These are phyloP conservation scores for Spondyliosoma cantharus DNA, from an alignment of 2,797 vertebrate genomes.

Conservation along the genomic window DNA sequence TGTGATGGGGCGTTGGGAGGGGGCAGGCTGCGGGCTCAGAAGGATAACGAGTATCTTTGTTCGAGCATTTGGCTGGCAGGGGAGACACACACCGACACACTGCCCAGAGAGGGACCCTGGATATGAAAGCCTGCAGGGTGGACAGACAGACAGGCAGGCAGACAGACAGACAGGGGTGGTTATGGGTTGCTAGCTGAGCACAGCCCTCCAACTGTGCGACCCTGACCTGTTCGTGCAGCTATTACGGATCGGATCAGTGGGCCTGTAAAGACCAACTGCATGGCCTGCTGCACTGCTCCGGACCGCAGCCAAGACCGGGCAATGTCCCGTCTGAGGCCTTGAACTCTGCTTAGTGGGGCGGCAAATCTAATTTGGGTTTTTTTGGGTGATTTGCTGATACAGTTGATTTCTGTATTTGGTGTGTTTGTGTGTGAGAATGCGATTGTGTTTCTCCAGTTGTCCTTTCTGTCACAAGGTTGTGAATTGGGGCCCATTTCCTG, in stretches of 20 bases:
- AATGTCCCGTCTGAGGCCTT: conserved; percentile 28
- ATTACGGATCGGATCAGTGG: conserved; percentile 68
- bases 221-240: conserved; percentile 54
- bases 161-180: conserved; percentile 35
- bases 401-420: conserved; percentile 35
- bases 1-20: conserved; percentile 18
- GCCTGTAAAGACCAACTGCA: conserved; percentile 64
- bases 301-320: conserved; percentile 38
- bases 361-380: conserved; percentile 58
- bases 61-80: conserved; percentile 51
- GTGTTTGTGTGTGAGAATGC: conserved; percentile 3
- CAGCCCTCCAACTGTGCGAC: conserved; percentile 64
- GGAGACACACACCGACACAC: conserved; percentile 30
- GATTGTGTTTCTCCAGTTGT: conserved; percentile 59
- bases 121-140: conserved; percentile 29
- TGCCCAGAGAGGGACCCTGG: conserved; percentile 32
- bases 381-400: conserved; percentile 38
- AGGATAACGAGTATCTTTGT: conserved; percentile 64
- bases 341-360: conserved; percentile 55
- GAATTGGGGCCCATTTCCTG: conserved; percentile 78
- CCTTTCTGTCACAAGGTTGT: conserved; percentile 68
- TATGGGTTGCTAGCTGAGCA: conserved; percentile 42
- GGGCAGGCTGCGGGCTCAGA: conserved; percentile 9
- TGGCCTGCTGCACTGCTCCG: conserved; percentile 46
- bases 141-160: conserved; percentile 29